Base-by-base conservation (phyloP, 2,797 vertebrate species). In the Parauchenoglanis punctatus region DNA sequence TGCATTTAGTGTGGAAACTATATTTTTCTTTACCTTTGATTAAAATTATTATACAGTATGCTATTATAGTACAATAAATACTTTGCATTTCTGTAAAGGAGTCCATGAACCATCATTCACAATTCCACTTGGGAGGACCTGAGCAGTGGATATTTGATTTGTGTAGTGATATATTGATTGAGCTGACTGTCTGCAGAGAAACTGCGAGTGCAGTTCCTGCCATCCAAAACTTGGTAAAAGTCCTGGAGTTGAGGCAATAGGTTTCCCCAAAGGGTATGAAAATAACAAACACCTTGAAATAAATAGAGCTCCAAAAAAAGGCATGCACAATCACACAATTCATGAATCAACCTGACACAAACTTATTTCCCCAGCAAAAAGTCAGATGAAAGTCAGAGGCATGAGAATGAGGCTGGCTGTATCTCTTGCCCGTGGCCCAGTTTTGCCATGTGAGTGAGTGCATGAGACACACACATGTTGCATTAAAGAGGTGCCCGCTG, bases 401-500 rank as follows among this genome's bases (percentile, higher is more conserved):
- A 35, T 46, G n/a, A 85, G 81, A 63, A 72, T 82, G 77, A 70
- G n/a, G 54, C n/a, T 15, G 31, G 25, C 56, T 88, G 83, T 70
- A 80, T 15, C 83, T 85, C 84, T 44, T 56, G 28, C 80, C 75
- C 84, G n/a, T 85, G 88, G 81, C 78, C 90, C 73, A 81, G 86
- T 90, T 89, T 91, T 84, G 31, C 75, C 3, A 63, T 72, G 46
- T 28, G 61, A 40, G 44, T 86, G 61, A 85, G 81, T 76, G 83
- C 88, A 91, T 89, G 28, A 87, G 80, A 86, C 89, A 89, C 88
- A 85, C 65, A 63, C 23, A 17, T 72, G 75, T 91, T 90, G 91
- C 84, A 93, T 93, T 91, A 92, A 90, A 85, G 75, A 75, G 91
- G 90, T 90, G 92, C 91, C 86, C 35, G 65, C 89, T 88, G 84